Conservation (phyloP, 2,888 invertebrate species). For the Pristionchus mayeri region DNA sequence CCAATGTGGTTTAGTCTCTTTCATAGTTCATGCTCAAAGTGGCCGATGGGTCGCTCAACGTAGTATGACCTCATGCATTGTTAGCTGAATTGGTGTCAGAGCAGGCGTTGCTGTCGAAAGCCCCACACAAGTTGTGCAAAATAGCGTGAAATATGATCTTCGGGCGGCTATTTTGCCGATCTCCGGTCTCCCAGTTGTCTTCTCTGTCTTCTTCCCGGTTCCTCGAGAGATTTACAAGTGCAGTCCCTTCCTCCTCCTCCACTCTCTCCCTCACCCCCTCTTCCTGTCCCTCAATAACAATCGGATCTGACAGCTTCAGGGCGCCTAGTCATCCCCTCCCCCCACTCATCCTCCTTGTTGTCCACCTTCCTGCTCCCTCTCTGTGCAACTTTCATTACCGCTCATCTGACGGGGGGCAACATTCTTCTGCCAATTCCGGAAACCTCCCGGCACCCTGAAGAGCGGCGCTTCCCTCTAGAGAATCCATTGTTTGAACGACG, state of each 20-base stretch:
- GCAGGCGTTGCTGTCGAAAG: too few species aligned
- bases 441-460: not conserved
- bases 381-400: not conserved
- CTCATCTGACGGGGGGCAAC: not conserved
- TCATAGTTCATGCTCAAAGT: too few species aligned
- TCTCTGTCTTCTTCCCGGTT: not conserved
- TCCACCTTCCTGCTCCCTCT: not conserved
- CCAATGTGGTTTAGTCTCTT: too few species aligned
- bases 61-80: too few species aligned
- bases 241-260: conserved; percentile 2
- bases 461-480: conserved; percentile 1
- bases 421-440: not conserved
- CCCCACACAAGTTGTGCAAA: too few species aligned
- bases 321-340: not conserved
- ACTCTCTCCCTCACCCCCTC: too few species aligned
- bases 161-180: not conserved
- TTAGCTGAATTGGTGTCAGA: too few species aligned
- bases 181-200: not conserved
- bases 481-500: not conserved
- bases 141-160: too few species aligned
- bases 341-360: conserved; percentile 36
- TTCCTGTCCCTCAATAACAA: conserved; percentile 13
- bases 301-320: not conserved
- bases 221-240: not conserved
- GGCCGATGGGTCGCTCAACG: too few species aligned